These are phyloP conservation scores for Schmidtea mediterranea DNA, from an alignment of 1,140 invertebrate genomes.

Conservation along the genomic window DNA sequence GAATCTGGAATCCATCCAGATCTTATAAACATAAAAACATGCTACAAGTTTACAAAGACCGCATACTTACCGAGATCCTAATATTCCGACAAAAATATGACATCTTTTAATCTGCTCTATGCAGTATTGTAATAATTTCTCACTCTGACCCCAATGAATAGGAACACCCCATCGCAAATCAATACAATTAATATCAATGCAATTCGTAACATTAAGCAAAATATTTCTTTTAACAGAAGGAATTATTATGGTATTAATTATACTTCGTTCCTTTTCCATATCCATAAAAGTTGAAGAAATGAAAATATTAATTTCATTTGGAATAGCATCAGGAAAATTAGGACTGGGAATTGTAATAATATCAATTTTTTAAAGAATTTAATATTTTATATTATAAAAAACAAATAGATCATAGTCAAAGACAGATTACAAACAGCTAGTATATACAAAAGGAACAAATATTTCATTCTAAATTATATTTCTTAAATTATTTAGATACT, in stretches of 20 bases:
- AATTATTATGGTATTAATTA: constrained; percentile 27
- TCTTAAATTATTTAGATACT: too few species aligned
- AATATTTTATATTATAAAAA: not conserved
- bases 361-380: not conserved
- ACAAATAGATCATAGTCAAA: too few species aligned
- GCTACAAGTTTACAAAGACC: constrained; percentile 6
- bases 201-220: constrained; percentile 9
- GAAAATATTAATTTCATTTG: constrained; percentile 19
- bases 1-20: too few species aligned
- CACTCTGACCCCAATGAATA: constrained; percentile 19
- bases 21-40: constrained; percentile 5
- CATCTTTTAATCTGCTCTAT: constrained; percentile 24
- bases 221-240: constrained; percentile 19
- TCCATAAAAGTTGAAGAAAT: constrained; percentile 32
- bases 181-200: constrained; percentile 28
- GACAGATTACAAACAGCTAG: too few species aligned
- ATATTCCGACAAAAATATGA: constrained; percentile 28
- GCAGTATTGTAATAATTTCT: constrained; percentile 25
- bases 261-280: constrained; percentile 30
- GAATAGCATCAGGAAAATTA: constrained; percentile 22
- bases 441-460: too few species aligned
- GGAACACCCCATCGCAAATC: constrained; percentile 31
- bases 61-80: constrained; percentile 25
- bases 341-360: not conserved
- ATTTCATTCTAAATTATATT: too few species aligned